Conservation (phyloP, 2,888 invertebrate genomes). For the Encarsia formosa region DNA sequence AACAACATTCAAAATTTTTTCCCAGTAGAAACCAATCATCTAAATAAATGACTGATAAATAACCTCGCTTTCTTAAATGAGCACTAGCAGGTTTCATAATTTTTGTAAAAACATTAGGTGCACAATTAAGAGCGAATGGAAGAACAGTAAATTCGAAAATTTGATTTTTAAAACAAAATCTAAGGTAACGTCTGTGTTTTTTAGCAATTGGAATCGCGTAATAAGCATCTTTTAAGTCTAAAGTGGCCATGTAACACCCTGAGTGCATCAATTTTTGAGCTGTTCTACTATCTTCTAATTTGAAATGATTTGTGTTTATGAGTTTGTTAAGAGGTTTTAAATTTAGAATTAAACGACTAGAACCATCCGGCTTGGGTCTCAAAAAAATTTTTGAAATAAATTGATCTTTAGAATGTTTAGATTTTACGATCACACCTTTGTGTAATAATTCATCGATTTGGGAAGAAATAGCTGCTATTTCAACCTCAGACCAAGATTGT, state of each 20-base stretch:
- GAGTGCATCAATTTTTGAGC: constrained; percentile 10
- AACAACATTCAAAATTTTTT: constrained; percentile 3
- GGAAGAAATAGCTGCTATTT: background rate
- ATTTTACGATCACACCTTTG: background rate
- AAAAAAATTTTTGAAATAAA: constrained; percentile 2
- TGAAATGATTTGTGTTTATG: constrained; percentile 21
- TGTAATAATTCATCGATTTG: background rate
- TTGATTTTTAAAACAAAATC: constrained; percentile 11
- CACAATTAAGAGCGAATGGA: constrained; percentile 21
- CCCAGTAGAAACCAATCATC: constrained; percentile 18
- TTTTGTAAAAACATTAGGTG: constrained; percentile 19
- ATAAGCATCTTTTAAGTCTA: constrained; percentile 26
- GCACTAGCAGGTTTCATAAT: constrained; percentile 15
- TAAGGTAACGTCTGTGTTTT: constrained; percentile 13
- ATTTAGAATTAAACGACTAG: constrained; percentile 18
- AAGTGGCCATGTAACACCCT: constrained; percentile 16
- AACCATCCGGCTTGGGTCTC: background rate
- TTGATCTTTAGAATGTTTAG: background rate
- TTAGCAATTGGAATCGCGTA: constrained; percentile 14
- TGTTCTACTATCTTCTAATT: constrained; percentile 23
- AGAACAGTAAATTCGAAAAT: constrained; percentile 15
- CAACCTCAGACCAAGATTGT: background rate
- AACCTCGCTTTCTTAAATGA: constrained; percentile 1
- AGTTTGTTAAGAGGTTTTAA: constrained; percentile 21
- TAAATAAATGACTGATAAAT: constrained; percentile 5